Percentiles rank a stretch among this genome's conserved stretches.
These are phyloP conservation scores for Apus apus DNA, from an alignment of 2,113 vertebrate genomes.

Conservation along the genomic window DNA sequence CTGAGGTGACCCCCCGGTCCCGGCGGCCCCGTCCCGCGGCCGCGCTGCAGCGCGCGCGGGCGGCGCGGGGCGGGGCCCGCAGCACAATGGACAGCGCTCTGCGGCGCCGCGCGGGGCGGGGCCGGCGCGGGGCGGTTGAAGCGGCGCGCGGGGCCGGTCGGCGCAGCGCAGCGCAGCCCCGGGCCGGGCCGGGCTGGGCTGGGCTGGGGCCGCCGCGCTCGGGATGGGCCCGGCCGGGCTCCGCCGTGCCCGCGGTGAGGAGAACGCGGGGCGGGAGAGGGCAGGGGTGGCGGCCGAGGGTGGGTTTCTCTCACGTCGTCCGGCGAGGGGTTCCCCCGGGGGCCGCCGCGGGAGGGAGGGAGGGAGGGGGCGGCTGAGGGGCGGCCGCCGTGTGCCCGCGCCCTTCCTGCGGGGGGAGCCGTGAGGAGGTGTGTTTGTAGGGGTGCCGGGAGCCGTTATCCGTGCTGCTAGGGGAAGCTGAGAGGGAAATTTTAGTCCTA, in stretches of 20 bases:
- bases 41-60: too few species aligned
- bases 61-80: too few species aligned
- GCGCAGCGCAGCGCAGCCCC: not conserved
- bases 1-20: too few species aligned
- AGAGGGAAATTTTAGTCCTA: not conserved
- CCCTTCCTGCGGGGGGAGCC: too few species aligned
- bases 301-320: too few species aligned
- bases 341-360: too few species aligned
- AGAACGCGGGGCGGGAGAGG: not conserved
- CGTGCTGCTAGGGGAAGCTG: not conserved
- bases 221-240: not conserved
- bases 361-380: too few species aligned
- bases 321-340: not conserved
- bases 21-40: too few species aligned
- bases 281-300: not conserved
- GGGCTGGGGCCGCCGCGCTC: not conserved
- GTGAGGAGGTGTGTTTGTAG: not conserved
- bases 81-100: conserved; percentile 43
- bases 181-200: too few species aligned
- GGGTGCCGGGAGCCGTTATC: not conserved
- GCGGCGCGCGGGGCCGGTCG: not conserved
- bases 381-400: not conserved
- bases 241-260: not conserved
- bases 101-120: not conserved
- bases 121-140: not conserved